Conservation (phyloP, 2,797 vertebrate species). For the Tiaroga cobitis region DNA sequence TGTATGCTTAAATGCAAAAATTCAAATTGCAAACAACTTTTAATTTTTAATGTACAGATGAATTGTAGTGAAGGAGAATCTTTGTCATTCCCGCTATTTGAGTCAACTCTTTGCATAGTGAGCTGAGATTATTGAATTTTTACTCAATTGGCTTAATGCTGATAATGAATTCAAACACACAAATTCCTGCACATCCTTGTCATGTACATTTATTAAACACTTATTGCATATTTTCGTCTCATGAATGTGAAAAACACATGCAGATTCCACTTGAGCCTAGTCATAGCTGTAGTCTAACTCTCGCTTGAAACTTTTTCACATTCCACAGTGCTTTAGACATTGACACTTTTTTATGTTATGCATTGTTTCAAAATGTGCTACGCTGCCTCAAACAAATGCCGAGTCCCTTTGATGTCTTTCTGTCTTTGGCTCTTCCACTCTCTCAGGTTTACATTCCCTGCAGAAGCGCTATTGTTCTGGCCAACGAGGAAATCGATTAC, state of each 20-base stretch:
- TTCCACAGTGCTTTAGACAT: background rate
- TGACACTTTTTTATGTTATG: background rate
- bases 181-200: background rate
- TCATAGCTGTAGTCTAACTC: background rate
- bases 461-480: constrained; percentile 93
- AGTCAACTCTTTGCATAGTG: background rate
- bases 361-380: constrained; percentile 33
- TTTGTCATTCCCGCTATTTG: background rate
- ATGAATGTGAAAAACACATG: background rate
- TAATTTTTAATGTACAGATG: background rate
- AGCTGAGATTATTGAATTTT: background rate
- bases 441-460: constrained; percentile 97
- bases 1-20: background rate
- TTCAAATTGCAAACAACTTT: background rate
- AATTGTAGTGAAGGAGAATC: background rate
- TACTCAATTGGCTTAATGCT: background rate
- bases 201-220: background rate
- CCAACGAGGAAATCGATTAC: constrained; percentile 85
- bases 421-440: constrained; percentile 48
- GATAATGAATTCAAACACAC: background rate
- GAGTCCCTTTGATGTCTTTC: constrained; percentile 54
- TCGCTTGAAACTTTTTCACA: background rate
- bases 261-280: background rate
- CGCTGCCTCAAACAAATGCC: constrained; percentile 63
- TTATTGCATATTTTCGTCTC: background rate